Evolutionary conservation across 2,888 invertebrate genomes (phyloP), one percentile per base, ranked within the genome.

Genomic region (Campoplex nolae): DNA sequence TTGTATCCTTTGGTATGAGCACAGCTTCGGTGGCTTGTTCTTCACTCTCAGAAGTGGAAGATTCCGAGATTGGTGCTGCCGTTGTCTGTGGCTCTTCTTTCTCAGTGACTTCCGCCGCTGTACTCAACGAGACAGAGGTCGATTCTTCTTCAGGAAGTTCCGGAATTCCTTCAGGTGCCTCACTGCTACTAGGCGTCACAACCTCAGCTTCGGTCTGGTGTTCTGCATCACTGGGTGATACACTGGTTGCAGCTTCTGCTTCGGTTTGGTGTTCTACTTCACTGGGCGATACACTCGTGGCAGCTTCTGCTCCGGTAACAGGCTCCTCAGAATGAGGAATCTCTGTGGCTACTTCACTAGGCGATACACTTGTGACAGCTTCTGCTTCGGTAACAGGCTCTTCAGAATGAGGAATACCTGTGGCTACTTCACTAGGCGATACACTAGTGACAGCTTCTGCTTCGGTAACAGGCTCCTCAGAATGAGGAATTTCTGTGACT

Each of bases 251-350:
- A 3, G 87, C 83, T 3, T 87, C 85, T 51, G 87, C 88, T 38
- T 89, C 89, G 7, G 68, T 35, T 84, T 89, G 80, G 79, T 9
- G 89, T 88, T 78, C 58, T n/a, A 42, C 58, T 4, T 62, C 62
- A 28, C 82, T 70, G 16, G 32, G 62, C 32, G 62, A 62, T 62
- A 62, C 32, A 32, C 16, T 62, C 1, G 42, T 81, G 75, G 18
- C 54, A 6, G 56, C 71, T 56, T 58, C 67, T 51, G 32, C 62
- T 18, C 83, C 82, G 23, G 74, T 87, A 74, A 38, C 38, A 6
- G 38, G 38, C 38, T 38, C 38, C 38, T 38, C 38, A 6, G 23
- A 23, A 23, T 23, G 23, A 23, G 23, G 23, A 23, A 23, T 23
- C 23, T 23, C 23, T 23, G 23, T 23, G 23, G 23, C 23, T 23